A percentile compares a stretch with the other conserved stretches of the same genome.
Evolutionary conservation across 2,797 vertebrate species (phyloP).

Genomic region (Gallinago nigripennis): DNA sequence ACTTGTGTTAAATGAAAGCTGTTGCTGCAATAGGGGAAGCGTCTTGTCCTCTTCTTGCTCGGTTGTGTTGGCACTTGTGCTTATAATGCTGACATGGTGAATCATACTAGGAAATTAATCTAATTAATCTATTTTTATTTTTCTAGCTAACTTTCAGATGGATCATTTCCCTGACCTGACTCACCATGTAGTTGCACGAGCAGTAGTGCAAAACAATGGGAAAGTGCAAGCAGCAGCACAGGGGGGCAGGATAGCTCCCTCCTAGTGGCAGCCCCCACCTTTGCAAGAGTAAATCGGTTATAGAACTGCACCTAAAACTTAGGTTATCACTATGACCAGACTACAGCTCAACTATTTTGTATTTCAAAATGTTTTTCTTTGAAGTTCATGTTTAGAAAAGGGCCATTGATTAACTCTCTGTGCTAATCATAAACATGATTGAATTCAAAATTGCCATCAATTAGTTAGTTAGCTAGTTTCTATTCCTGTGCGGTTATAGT

Average conservation of each 20-base stretch:
- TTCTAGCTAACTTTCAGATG: conserved; percentile 22
- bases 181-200: not conserved
- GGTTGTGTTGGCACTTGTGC: conserved; percentile 10
- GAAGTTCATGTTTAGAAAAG: not conserved
- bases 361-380: not conserved
- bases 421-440: not conserved
- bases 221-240: fast-evolving
- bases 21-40: conserved; percentile 30
- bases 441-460: not conserved
- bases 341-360: not conserved
- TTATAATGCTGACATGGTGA: not conserved
- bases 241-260: not conserved
- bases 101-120: conserved; percentile 40
- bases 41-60: not conserved
- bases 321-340: not conserved
- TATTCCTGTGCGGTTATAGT: not conserved
- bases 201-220: not conserved
- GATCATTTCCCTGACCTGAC: conserved; percentile 43
- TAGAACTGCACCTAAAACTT: not conserved
- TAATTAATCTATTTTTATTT: conserved; percentile 36
- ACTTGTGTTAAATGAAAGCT: conserved; percentile 19
- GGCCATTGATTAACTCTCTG: not conserved
- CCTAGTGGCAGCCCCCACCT: not conserved
- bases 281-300: not conserved
- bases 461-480: not conserved